These are phyloP conservation scores for Leucania comma DNA, from an alignment of 2,888 invertebrate genomes.

Conservation along the genomic window DNA sequence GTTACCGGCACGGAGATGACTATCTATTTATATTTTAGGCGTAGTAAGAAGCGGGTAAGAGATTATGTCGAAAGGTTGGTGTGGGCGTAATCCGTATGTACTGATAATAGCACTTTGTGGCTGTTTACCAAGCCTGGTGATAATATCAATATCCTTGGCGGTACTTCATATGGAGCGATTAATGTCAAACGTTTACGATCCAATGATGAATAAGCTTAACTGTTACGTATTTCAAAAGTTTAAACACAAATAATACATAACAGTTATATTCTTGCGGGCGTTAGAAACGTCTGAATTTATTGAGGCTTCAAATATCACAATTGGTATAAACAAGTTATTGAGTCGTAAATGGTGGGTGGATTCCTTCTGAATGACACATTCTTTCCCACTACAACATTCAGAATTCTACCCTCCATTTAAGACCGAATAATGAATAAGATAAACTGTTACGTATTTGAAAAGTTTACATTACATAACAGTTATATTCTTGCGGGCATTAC, in stretches of 20 bases:
- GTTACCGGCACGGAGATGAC: constrained; percentile 1
- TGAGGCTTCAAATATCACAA: background rate
- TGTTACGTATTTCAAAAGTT: background rate
- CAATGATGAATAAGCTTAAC: too few relatives aligned
- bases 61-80: constrained; percentile 23
- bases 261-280: background rate
- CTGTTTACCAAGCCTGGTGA: background rate
- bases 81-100: constrained; percentile 19
- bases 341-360: too few relatives aligned
- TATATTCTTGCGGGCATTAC: background rate
- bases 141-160: constrained; percentile 19
- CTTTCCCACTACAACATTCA: too few relatives aligned
- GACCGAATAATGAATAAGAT: too few relatives aligned
- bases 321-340: constrained; percentile 2
- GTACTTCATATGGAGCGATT: background rate
- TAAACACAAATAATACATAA: background rate
- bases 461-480: background rate
- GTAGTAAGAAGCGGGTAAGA: constrained; percentile 1
- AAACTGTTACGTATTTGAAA: too few relatives aligned
- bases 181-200: background rate
- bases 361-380: too few relatives aligned
- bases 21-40: constrained; percentile 11
- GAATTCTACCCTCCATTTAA: too few relatives aligned
- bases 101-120: constrained; percentile 14
- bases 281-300: background rate